phyloP scores from a whole-genome alignment of 2,888 invertebrate species.

The Ferdinandea cuprea region DNA sequence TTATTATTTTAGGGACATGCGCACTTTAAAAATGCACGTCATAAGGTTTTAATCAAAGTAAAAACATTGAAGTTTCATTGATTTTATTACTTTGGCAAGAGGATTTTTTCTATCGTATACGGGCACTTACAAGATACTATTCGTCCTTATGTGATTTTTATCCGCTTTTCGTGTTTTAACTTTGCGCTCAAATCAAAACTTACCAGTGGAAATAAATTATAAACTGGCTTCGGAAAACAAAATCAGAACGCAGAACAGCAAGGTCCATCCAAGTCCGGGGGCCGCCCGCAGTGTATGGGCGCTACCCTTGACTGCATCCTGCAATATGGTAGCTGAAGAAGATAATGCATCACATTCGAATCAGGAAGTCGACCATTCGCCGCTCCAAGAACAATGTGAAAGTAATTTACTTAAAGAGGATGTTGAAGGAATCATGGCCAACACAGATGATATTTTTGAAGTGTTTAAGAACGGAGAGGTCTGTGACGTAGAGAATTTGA shows the following conservation, averaged over 20 bases:
- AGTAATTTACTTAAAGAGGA: conserved; percentile 82
- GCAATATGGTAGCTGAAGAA: conserved; percentile 90
- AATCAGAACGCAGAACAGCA: conserved; percentile 83
- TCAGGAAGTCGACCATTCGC: conserved; percentile 81
- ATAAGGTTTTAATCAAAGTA: no score
- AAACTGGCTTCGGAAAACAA: conserved; percentile 82
- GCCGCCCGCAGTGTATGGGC: conserved; percentile 95
- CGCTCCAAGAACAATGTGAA: conserved; percentile 83
- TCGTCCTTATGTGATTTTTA: neutral
- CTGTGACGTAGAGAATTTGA: conserved; percentile 91
- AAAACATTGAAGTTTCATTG: conserved; percentile 16
- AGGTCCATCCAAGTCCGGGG: conserved; percentile 93
- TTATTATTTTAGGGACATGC: conserved; percentile 1
- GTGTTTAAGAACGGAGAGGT: conserved; percentile 93
- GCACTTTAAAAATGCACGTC: neutral
- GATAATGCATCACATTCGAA: conserved; percentile 84
- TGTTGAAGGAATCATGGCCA: conserved; percentile 78
- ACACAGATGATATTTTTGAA: conserved; percentile 90
- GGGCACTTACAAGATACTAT: no score
- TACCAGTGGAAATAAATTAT: conserved; percentile 75
- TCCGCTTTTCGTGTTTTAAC: neutral
- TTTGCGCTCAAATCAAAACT: neutral
- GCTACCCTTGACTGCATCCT: conserved; percentile 90
- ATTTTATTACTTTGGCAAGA: neutral
- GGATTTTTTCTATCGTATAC: neutral